Evolutionary conservation across 2,797 vertebrate genomes (phyloP).

Genomic region (Adelosebastes latens): DNA sequence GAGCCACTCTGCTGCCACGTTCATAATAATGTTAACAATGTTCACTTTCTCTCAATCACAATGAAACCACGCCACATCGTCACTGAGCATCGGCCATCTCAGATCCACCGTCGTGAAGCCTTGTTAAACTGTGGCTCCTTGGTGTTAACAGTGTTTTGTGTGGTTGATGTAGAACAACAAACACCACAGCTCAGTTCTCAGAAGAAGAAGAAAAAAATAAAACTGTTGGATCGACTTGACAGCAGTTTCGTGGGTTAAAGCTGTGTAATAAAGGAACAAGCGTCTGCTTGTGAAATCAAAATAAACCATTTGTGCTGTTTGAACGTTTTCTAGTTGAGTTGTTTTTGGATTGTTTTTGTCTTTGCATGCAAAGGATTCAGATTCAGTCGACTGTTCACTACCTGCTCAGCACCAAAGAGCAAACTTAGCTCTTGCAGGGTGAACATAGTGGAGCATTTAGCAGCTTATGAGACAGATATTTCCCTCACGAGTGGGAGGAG

Average conservation of each 20-base stretch:
- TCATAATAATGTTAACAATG: not conserved
- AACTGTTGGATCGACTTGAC: conserved; percentile 8
- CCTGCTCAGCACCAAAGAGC: not conserved
- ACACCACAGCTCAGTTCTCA: conserved; percentile 3
- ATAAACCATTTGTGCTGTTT: conserved; percentile 67
- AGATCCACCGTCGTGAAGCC: not conserved
- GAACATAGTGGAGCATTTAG: not conserved
- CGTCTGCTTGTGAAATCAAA: conserved; percentile 42
- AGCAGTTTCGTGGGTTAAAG: conserved; percentile 17
- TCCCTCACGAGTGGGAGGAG: too few relatives aligned
- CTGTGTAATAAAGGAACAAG: conserved; percentile 40
- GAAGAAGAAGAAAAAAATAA: not conserved
- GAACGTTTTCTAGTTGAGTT: not conserved
- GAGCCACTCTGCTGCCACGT: conserved; percentile 23
- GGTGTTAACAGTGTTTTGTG: conserved; percentile 39
- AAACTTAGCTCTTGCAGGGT: not conserved
- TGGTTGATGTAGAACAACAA: conserved; percentile 29
- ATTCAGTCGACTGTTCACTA: not conserved
- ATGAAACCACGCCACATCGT: not conserved
- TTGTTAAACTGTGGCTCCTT: conserved; percentile 18
- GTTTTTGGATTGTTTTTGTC: not conserved
- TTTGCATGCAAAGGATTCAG: not conserved
- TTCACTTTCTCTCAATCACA: not conserved
- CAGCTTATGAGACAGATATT: not conserved
- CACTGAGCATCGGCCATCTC: not conserved